Evolutionary conservation across 2,797 vertebrate genomes (phyloP).

Genomic region (Arnoldichthys spilopterus): DNA sequence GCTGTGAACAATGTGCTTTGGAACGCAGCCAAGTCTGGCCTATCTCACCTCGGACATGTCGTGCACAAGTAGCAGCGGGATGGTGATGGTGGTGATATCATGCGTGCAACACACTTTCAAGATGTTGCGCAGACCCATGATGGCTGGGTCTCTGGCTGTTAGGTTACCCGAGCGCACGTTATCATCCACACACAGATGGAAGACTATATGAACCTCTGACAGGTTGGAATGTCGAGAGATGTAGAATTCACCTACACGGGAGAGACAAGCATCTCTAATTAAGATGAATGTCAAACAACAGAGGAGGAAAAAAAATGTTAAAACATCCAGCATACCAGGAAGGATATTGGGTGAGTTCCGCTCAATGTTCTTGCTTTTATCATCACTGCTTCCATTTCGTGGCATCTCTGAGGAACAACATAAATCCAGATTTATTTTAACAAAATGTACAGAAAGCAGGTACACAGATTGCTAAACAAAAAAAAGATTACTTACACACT

Average conservation of each 20-base stretch:
- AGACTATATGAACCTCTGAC: slow-evolving; percentile 93
- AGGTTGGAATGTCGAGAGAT: slow-evolving; percentile 96
- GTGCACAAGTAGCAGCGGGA: slow-evolving; percentile 93
- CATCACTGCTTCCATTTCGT: slow-evolving; percentile 82
- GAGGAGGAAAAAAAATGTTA: neutral
- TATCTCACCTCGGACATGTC: slow-evolving; percentile 95
- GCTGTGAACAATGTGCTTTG: neutral
- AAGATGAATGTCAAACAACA: neutral
- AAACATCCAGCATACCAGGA: slow-evolving; percentile 80
- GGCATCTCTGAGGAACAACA: slow-evolving; percentile 63
- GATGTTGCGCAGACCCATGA: slow-evolving; percentile 98
- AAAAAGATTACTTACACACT: too few species aligned
- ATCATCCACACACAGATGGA: slow-evolving; percentile 97
- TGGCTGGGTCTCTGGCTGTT: slow-evolving; percentile 93
- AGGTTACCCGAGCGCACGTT: slow-evolving; percentile 91
- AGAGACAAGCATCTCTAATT: neutral
- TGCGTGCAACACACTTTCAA: slow-evolving; percentile 98
- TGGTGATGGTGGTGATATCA: slow-evolving; percentile 92
- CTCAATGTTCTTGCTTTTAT: slow-evolving; percentile 89
- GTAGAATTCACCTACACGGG: slow-evolving; percentile 91
- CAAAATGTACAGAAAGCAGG: too few species aligned
- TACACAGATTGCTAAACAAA: too few species aligned
- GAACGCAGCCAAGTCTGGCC: neutral
- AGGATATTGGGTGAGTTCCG: slow-evolving; percentile 91
- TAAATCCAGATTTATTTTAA: neutral